phyloP scores from a whole-genome alignment of 1,140 invertebrate species.

The Psix sp. region DNA sequence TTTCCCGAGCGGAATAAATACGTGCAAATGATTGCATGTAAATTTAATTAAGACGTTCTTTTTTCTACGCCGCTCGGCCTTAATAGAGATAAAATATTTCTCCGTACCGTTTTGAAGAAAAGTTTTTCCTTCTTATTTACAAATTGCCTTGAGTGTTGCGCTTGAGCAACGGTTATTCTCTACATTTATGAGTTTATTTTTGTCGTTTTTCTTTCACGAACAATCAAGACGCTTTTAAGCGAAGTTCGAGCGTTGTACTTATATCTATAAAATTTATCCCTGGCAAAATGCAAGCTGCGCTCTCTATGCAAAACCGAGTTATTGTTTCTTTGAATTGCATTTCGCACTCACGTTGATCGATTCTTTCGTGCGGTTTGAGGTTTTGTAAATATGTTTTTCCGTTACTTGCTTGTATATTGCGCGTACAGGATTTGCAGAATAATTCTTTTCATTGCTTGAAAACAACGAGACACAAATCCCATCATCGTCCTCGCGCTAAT shows the following conservation, averaged over 20 bases:
- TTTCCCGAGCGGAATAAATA: constrained; percentile 15
- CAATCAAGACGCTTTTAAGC: constrained; percentile 24
- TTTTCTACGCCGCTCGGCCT: not conserved
- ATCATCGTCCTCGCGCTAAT: constrained; percentile 2
- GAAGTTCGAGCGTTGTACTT: constrained; percentile 18
- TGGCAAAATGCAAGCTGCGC: constrained; percentile 26
- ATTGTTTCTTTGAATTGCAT: constrained; percentile 47
- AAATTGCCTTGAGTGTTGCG: constrained; percentile 17
- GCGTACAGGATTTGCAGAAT: constrained; percentile 6
- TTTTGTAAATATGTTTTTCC: constrained; percentile 27
- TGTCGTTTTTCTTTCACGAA: constrained; percentile 4
- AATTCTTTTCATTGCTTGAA: constrained; percentile 17
- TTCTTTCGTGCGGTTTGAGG: constrained; percentile 42
- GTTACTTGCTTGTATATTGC: constrained; percentile 4
- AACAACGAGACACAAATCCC: constrained; percentile 4
- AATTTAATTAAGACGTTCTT: constrained; percentile 34
- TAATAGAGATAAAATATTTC: constrained; percentile 2
- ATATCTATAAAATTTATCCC: constrained; percentile 34
- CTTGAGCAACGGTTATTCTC: constrained; percentile 1
- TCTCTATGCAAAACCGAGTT: constrained; percentile 32
- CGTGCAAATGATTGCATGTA: constrained; percentile 14
- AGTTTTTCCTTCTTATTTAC: constrained; percentile 12
- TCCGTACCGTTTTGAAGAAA: not conserved
- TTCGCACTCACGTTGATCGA: constrained; percentile 32
- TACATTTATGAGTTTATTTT: constrained; percentile 7